Base-by-base conservation (phyloP, 2,797 vertebrate genomes). In the Phataginus tetradactyla region DNA sequence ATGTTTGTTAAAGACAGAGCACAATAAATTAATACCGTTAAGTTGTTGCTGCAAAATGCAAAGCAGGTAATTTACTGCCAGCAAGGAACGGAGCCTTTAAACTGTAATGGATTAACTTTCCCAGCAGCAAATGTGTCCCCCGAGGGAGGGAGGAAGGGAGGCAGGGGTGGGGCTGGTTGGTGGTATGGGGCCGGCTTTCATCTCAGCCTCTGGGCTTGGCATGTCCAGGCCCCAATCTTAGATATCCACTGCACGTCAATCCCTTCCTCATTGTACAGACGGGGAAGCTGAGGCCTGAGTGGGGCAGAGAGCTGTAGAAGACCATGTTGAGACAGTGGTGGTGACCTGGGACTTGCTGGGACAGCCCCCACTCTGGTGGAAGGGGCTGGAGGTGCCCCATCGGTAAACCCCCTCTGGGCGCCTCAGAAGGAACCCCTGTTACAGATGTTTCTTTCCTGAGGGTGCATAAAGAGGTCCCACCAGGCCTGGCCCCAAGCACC, bases 1-100 rank as follows among this genome's bases (percentile, higher is more conserved):
- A 98, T 99, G 98, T 99, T 99, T 98, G 98, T 98, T 98, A 98
- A 99, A 99, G 98, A 98, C 98, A 98, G 98, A 98, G 97, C 97
- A 97, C 98, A 98, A 98, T 98, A 98, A 98, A 99, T 99, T 98
- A 98, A 98, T 98, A 98, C 98, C 95, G 97, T 98, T 98, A 98
- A 98, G 98, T 98, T 98, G 98, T 98, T 98, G 95, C 98, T 97
- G 97, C 97, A 97, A 98, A 98, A 98, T 98, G 98, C 98, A 98
- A 98, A 98, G 98, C 97, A 98, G 98, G 97, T 98, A 98, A 98
- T 98, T 98, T 98, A 97, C 97, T 95, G 97, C 96, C 96, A 86
- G 95, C 53, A 42, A 94, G 88, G 96, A 96, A 80, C 4, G 53
- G 95, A 95, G 97, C 97, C 98, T 98, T 98, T 97, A 98, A 98